Conservation (phyloP, 2,888 invertebrate genomes). For the Ectemnius continuus region DNA sequence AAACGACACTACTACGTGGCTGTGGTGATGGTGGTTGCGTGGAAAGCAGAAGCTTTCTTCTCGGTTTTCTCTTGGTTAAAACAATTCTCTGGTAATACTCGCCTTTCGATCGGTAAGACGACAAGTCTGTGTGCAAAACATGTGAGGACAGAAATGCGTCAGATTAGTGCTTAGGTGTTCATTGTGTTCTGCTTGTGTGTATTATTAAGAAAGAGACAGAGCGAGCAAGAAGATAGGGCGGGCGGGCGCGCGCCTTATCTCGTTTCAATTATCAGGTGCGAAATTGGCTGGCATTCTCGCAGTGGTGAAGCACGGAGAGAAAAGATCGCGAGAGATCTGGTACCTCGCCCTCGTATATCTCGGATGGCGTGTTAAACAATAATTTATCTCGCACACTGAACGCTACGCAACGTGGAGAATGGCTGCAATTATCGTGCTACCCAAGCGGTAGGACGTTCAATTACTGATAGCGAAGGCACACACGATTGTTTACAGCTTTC, state of each 20-base stretch:
- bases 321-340: slow-evolving; percentile 20
- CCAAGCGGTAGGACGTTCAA: too few relatives aligned
- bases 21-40: too few relatives aligned
- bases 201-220: background rate
- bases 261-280: slow-evolving; percentile 29
- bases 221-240: background rate
- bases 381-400: too few relatives aligned
- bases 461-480: too few relatives aligned
- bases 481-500: too few relatives aligned
- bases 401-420: too few relatives aligned
- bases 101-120: slow-evolving; percentile 75
- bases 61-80: slow-evolving; percentile 32
- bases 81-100: slow-evolving; percentile 66
- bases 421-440: too few relatives aligned
- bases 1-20: slow-evolving; percentile 47
- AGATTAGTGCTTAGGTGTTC: slow-evolving; percentile 64
- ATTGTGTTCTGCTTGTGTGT: slow-evolving; percentile 49
- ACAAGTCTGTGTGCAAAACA: slow-evolving; percentile 74
- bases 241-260: slow-evolving; percentile 40
- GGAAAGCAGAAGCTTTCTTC: slow-evolving; percentile 25
- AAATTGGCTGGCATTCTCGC: slow-evolving; percentile 24
- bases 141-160: slow-evolving; percentile 67
- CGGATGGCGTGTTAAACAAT: too few relatives aligned
- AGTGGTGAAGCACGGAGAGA: background rate
- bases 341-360: too few relatives aligned